phyloP scores from a whole-genome alignment of 1,140 invertebrate genomes.

The Eupristina koningsbergeri region DNA sequence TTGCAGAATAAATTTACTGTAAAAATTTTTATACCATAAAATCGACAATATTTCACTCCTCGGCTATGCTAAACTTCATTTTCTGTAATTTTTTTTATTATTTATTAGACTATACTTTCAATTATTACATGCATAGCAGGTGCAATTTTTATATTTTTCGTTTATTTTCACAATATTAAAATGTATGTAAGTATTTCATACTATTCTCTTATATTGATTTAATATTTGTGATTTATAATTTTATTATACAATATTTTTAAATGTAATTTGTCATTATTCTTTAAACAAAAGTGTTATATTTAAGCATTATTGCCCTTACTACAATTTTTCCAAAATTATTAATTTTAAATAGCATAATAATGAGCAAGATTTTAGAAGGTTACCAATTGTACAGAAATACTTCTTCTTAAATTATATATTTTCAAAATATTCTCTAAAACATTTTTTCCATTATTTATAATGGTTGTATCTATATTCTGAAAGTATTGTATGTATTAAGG shows the following conservation, averaged over 20 bases:
- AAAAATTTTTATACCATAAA: no score
- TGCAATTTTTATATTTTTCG: no score
- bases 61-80: no score
- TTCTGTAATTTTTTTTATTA: no score
- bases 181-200: not conserved
- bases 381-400: not conserved
- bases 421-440: not conserved
- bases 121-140: no score
- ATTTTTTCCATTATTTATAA: not conserved
- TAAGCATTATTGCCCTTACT: not conserved
- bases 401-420: conserved; percentile 6
- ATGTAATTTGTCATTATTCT: not conserved
- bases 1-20: no score
- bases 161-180: no score
- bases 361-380: not conserved
- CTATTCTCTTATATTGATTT: not conserved
- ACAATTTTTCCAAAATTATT: not conserved
- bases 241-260: not conserved
- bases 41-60: no score
- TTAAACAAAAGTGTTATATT: not conserved
- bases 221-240: no score
- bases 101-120: no score
- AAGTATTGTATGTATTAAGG: no score
- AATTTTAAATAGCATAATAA: conserved; percentile 3
- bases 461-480: no score